phyloP scores from a whole-genome alignment of 2,113 vertebrate genomes.

The Choloepus hoffmanni region DNA sequence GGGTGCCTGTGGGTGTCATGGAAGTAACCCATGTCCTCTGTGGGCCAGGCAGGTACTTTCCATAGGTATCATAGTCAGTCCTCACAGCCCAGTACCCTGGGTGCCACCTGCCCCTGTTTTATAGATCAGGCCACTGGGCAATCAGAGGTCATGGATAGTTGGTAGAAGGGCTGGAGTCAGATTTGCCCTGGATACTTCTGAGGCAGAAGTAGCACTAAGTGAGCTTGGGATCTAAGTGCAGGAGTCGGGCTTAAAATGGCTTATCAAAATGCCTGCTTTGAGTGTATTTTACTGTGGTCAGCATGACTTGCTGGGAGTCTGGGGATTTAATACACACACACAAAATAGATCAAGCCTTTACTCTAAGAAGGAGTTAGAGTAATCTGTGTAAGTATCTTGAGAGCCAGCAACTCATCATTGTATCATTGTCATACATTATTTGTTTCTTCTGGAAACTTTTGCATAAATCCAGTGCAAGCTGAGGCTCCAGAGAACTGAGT shows the following conservation, averaged over 20 bases:
- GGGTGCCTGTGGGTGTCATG: too few relatives aligned
- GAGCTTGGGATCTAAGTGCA: fast-evolving
- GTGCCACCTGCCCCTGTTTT: fast-evolving
- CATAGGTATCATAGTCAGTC: fast-evolving
- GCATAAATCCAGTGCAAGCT: neutral
- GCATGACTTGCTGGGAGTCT: fast-evolving
- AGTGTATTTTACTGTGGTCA: fast-evolving
- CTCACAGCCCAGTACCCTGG: fast-evolving
- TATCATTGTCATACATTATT: neutral
- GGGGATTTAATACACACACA: neutral
- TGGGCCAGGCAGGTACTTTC: neutral
- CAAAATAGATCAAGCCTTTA: neutral
- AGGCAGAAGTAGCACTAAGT: neutral
- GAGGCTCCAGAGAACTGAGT: neutral
- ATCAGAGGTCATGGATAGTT: neutral
- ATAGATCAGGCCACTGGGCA: neutral
- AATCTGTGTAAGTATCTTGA: neutral
- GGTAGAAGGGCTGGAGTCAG: neutral
- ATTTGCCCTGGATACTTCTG: neutral
- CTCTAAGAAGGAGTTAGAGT: neutral
- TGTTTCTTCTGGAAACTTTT: neutral
- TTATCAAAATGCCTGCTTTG: neutral
- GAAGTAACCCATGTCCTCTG: neutral
- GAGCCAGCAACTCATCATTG: fast-evolving
- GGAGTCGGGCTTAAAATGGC: neutral